These are phyloP conservation scores for Epiblema foenella DNA, from an alignment of 2,888 invertebrate species.

Conservation along the genomic window DNA sequence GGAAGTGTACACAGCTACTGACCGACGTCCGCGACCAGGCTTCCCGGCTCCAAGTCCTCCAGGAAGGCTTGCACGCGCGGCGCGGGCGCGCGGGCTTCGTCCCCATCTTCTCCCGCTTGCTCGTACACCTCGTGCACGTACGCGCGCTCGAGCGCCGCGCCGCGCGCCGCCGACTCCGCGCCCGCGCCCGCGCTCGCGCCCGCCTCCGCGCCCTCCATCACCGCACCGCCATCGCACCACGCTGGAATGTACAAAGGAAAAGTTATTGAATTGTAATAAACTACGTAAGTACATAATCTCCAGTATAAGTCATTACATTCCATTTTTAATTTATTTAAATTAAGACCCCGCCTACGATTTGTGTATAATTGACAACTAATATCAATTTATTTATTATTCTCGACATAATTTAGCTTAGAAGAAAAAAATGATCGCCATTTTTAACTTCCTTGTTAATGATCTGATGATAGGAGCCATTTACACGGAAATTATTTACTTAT, in stretches of 20 bases:
- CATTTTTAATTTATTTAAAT: no score
- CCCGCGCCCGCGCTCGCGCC: conserved; percentile 51
- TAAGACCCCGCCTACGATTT: no score
- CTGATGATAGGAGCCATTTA: no score
- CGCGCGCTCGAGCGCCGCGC: conserved; percentile 84
- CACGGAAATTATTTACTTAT: no score
- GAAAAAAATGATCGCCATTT: no score
- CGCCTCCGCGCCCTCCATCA: conserved; percentile 76
- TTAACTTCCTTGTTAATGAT: no score
- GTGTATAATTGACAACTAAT: no score
- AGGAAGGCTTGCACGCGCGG: conserved; percentile 94
- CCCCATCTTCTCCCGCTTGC: conserved; percentile 89
- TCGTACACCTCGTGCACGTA: conserved; percentile 99
- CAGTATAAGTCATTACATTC: no score
- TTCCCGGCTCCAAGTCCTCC: conserved; percentile 94
- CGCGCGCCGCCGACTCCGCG: conserved; percentile 66
- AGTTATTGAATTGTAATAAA: background rate
- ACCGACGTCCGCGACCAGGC: conserved; percentile 98
- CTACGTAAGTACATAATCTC: no score
- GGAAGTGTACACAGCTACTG: conserved; percentile 61
- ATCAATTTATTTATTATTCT: no score
- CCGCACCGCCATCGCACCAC: conserved; percentile 76
- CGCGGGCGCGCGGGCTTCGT: conserved; percentile 73
- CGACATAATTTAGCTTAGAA: no score
- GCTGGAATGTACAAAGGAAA: conserved; percentile 57